Percentiles rank a stretch among this genome's conserved stretches.
These are phyloP conservation scores for Adoxophyes honmai DNA, from an alignment of 1,140 invertebrate species.

Conservation along the genomic window DNA sequence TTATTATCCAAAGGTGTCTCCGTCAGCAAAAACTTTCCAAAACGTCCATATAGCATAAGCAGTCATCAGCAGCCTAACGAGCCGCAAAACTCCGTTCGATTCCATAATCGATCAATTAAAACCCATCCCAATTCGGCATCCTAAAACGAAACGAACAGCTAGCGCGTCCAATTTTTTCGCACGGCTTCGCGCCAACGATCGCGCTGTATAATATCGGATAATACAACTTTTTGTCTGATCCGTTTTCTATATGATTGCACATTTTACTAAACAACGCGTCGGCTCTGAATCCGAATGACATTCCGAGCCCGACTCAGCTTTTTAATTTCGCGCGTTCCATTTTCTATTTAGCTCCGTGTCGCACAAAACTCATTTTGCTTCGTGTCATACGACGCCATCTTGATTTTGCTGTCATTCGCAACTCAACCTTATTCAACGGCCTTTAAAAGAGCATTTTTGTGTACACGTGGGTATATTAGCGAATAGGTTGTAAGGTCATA, in stretches of 20 bases:
- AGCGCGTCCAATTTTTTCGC: constrained; percentile 42
- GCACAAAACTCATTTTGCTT: constrained; percentile 17
- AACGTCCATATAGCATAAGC: constrained; percentile 17
- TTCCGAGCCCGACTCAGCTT: constrained; percentile 23
- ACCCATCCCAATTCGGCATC: constrained; percentile 29
- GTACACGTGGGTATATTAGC: constrained; percentile 5
- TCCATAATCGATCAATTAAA: constrained; percentile 46
- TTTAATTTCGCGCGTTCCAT: constrained; percentile 17
- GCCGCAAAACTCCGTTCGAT: constrained; percentile 31
- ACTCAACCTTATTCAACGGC: constrained; percentile 15
- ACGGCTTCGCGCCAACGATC: constrained; percentile 47
- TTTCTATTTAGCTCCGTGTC: constrained; percentile 5
- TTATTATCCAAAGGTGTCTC: too few species aligned
- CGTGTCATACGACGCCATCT: neutral
- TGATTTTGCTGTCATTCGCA: constrained; percentile 16
- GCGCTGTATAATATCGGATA: constrained; percentile 48
- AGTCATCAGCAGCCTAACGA: constrained; percentile 26
- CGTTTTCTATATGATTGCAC: constrained; percentile 62
- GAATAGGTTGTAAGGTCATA: constrained; percentile 31
- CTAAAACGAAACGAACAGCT: constrained; percentile 23
- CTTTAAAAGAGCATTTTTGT: constrained; percentile 26
- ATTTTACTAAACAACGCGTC: constrained; percentile 58
- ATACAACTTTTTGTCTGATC: constrained; percentile 45
- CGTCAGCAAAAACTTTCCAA: too few species aligned
- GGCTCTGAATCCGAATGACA: constrained; percentile 42